Base-by-base conservation (phyloP, 2,888 invertebrate species). In the Craniophora ligustri region DNA sequence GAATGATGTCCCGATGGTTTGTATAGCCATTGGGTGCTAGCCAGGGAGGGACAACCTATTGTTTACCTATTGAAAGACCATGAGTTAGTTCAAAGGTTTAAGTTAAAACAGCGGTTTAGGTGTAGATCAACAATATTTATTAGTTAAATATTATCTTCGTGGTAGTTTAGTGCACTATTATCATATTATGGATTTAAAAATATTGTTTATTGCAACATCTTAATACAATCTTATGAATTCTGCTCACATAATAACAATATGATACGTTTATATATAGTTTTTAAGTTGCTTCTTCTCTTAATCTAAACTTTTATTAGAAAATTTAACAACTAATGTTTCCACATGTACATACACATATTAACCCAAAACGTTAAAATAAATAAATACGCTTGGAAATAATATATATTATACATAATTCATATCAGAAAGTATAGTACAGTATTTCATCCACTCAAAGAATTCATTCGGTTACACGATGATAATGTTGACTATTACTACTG, bases 181-280 rank as follows among this genome's bases (percentile, higher is more conserved):
- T 42, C 30, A 50, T 15, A 45, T 54, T 16, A 55, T 18, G 32
- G 19, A 50, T 61, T 69, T 31, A 51, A 59, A 23, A 68, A 41
- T 48, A 65, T 61, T 45, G 39, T 67, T 70, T 49, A 62, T 61
- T 45, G 39, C 65, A 67, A 58, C 36, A 50, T 54, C 63, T 74
- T 65, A 63, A 61, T 51, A 75, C 71, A 78, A 79, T 71, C 72
- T 72, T 76, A 79, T 59, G 68, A 79, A 47, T 82, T 81, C 80
- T 79, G 80, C 82, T 82, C 76, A 78, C 73, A 71, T 69, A 59
- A 61, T 62, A n/a, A n/a, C n/a, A n/a, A 35, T 48, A 61, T 63
- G 57, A 59, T 54, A 50, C 48, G 32, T 50, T 55, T 30, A 55
- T 18, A 42, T 50, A 32, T 44, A 32, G 42, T 35, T 7, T 14